Conservation (phyloP, 2,113 vertebrate species). For the Syrmaticus mikado region DNA sequence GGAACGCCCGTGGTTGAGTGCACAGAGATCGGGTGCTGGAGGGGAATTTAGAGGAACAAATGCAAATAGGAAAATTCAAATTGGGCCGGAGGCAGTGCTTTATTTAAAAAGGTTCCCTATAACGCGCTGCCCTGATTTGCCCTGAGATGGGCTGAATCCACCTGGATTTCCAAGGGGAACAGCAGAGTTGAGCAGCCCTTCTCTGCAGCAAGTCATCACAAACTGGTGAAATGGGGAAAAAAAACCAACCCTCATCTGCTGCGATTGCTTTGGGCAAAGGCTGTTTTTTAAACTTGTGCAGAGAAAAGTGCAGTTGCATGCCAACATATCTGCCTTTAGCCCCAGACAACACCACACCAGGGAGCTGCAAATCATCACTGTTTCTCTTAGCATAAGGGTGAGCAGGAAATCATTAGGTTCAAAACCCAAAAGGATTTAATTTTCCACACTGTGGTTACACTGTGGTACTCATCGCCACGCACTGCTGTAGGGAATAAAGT, state of each 20-base stretch:
- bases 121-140: background rate
- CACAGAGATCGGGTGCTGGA: background rate
- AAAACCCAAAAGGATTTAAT: background rate
- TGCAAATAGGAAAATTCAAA: constrained; percentile 18
- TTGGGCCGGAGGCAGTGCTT: background rate
- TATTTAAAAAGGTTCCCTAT: background rate
- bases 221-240: background rate
- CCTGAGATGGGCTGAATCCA: background rate
- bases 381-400: background rate
- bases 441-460: background rate
- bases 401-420: background rate
- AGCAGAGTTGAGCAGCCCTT: background rate
- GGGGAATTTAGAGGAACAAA: constrained; percentile 26
- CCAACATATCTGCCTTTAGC: background rate
- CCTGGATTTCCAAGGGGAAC: background rate
- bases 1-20: background rate
- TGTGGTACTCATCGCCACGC: background rate
- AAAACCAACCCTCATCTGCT: background rate
- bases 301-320: background rate
- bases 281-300: background rate
- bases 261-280: background rate
- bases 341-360: accelerated
- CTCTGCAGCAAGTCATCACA: background rate
- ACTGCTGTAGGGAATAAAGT: constrained; percentile 22
- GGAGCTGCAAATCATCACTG: accelerated